These are phyloP conservation scores for Biston stratarius DNA, from an alignment of 2,888 invertebrate genomes.

Conservation along the genomic window DNA sequence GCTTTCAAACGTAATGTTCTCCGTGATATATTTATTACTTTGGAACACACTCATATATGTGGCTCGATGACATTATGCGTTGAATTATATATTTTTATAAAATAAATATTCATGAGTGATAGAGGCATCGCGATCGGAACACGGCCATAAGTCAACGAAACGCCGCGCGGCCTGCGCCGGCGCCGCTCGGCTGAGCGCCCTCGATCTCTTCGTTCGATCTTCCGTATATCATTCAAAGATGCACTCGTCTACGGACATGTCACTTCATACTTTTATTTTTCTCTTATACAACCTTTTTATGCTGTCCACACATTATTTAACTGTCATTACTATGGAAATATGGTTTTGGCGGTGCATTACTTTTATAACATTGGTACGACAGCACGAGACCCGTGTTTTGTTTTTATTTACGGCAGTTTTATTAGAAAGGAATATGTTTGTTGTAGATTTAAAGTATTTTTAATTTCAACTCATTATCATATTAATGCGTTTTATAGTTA, in stretches of 20 bases:
- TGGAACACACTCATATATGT: slow-evolving; percentile 65
- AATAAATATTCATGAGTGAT: slow-evolving; percentile 86
- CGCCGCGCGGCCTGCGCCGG: slow-evolving; percentile 65
- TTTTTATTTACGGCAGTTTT: slow-evolving; percentile 42
- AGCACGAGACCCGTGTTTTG: slow-evolving; percentile 29
- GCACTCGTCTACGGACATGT: slow-evolving; percentile 61
- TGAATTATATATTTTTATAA: slow-evolving; percentile 75
- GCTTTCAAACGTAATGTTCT: slow-evolving; percentile 66
- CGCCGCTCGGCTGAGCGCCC: slow-evolving; percentile 52
- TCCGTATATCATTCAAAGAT: slow-evolving; percentile 62
- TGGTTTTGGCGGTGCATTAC: slow-evolving; percentile 53
- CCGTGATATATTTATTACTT: slow-evolving; percentile 77
- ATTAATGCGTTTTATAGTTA: slow-evolving; percentile 1
- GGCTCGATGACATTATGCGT: slow-evolving; percentile 70
- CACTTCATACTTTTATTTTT: slow-evolving; percentile 79
- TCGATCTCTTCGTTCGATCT: slow-evolving; percentile 42
- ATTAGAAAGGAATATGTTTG: slow-evolving; percentile 34
- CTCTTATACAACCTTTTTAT: slow-evolving; percentile 63
- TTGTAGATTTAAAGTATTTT: slow-evolving; percentile 7
- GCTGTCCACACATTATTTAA: slow-evolving; percentile 76
- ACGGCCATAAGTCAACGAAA: slow-evolving; percentile 81
- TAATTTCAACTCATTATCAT: not conserved
- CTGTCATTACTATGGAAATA: slow-evolving; percentile 69
- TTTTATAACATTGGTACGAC: slow-evolving; percentile 40
- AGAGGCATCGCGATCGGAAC: slow-evolving; percentile 82